phyloP scores from a whole-genome alignment of 2,888 invertebrate species.

The Erynnis tages region DNA sequence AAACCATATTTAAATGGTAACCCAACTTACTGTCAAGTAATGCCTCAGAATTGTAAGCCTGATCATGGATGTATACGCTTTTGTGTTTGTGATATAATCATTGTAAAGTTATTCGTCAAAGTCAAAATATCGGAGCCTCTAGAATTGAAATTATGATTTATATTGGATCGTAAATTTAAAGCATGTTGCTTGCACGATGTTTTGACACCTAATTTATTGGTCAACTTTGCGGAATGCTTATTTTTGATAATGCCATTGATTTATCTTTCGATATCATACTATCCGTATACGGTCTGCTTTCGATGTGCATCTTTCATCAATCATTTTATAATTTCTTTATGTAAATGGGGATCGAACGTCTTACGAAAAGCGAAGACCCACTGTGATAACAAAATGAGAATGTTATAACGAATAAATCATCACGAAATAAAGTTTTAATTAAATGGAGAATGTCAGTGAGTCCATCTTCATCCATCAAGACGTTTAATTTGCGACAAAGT shows the following conservation, averaged over 20 bases:
- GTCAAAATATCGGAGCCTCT: slow-evolving; percentile 46
- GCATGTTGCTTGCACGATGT: slow-evolving; percentile 73
- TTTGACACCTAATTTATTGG: slow-evolving; percentile 48
- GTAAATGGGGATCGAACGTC: slow-evolving; percentile 23
- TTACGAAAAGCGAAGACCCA: slow-evolving; percentile 19
- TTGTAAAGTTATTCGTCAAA: slow-evolving; percentile 24
- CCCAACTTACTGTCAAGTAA: background rate
- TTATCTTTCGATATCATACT: slow-evolving; percentile 47
- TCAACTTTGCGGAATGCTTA: slow-evolving; percentile 59
- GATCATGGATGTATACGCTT: slow-evolving; percentile 1
- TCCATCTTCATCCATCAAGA: slow-evolving; percentile 54
- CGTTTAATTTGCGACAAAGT: slow-evolving; percentile 71
- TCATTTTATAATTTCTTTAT: slow-evolving; percentile 36
- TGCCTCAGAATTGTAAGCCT: background rate
- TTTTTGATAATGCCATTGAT: slow-evolving; percentile 45
- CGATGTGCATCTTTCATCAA: slow-evolving; percentile 63
- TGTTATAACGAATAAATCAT: slow-evolving; percentile 20
- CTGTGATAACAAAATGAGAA: slow-evolving; percentile 10
- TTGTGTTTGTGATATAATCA: slow-evolving; percentile 18
- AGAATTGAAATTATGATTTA: slow-evolving; percentile 40
- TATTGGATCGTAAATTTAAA: slow-evolving; percentile 42
- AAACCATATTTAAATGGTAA: too few species aligned
- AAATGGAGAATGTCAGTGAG: slow-evolving; percentile 35
- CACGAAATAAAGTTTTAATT: slow-evolving; percentile 23
- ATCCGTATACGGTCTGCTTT: slow-evolving; percentile 58